Conservation (phyloP, 2,797 vertebrate species). For the Tadarida brasiliensis region DNA sequence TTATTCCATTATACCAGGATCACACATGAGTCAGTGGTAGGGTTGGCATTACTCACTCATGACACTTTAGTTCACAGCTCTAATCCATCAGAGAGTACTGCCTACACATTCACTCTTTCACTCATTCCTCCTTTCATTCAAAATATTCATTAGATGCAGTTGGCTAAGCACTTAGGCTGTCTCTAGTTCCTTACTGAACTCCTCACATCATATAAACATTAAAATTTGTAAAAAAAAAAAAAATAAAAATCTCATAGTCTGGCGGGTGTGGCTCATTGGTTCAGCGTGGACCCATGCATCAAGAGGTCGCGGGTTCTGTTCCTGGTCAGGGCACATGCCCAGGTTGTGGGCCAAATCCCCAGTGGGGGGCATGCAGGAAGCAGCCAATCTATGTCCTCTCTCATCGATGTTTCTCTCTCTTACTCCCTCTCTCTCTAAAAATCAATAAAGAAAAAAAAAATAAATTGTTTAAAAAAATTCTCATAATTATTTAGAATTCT, state of each 20-base stretch:
- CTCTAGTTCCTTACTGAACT: neutral
- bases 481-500: slow-evolving; percentile 50
- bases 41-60: neutral
- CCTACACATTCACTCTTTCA: neutral
- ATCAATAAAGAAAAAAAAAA: no score
- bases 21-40: neutral
- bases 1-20: neutral
- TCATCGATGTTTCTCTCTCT: no score
- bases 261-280: no score
- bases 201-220: neutral
- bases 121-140: neutral
- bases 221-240: neutral
- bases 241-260: no score
- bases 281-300: no score
- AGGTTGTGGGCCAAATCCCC: no score
- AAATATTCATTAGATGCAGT: neutral
- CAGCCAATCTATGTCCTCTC: no score
- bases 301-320: no score
- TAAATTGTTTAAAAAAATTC: neutral
- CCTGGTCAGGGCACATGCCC: no score
- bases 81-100: neutral
- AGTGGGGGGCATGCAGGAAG: no score
- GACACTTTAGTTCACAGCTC: neutral
- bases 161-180: neutral
- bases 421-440: no score